Evolutionary conservation across 2,113 vertebrate species (phyloP).

Genomic region (Brachirus orientalis): DNA sequence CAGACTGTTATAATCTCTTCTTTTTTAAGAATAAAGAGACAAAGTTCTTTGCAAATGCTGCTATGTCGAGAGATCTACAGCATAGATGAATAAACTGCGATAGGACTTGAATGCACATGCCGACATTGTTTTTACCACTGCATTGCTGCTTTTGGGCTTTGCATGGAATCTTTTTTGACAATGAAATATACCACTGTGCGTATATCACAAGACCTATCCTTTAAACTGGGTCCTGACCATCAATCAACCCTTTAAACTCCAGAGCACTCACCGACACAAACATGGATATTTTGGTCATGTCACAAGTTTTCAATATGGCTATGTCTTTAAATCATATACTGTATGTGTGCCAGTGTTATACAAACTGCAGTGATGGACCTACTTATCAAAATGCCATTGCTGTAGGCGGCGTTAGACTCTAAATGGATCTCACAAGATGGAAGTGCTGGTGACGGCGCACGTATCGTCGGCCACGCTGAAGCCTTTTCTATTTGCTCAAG

Average conservation of each 20-base stretch:
- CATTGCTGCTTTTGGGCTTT: too few relatives aligned
- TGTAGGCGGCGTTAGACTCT: neutral
- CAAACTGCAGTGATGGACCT: conserved; percentile 18
- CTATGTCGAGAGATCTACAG: neutral
- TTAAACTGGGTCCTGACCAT: neutral
- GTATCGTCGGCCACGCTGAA: neutral
- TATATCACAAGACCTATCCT: neutral
- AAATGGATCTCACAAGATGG: conserved; percentile 28
- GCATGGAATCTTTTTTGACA: too few relatives aligned
- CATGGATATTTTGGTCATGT: neutral
- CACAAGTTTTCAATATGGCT: neutral
- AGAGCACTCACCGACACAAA: neutral
- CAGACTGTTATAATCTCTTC: too few relatives aligned
- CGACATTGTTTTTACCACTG: too few relatives aligned
- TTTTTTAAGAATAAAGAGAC: too few relatives aligned
- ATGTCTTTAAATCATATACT: conserved; percentile 8
- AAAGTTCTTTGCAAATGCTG: neutral
- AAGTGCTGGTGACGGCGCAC: conserved; percentile 20
- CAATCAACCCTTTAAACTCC: neutral
- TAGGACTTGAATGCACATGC: neutral
- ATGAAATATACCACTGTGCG: neutral
- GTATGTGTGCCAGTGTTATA: neutral
- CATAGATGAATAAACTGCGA: neutral
- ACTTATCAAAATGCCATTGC: conserved; percentile 24
- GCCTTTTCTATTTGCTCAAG: neutral